Conservation (phyloP, 2,888 invertebrate species). For the Eustalomyia histrio region DNA sequence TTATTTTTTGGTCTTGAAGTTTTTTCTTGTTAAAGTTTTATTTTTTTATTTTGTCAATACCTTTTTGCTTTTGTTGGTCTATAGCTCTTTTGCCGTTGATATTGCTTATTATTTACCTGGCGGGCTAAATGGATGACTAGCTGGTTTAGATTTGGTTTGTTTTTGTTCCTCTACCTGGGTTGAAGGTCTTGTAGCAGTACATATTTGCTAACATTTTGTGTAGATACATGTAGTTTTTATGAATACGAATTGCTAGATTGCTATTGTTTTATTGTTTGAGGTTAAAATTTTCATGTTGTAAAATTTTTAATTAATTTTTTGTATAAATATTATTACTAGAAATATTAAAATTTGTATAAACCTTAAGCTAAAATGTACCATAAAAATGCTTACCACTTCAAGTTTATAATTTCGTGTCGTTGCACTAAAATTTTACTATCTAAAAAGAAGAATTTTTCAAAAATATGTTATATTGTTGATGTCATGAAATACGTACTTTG, state of each 20-base stretch:
- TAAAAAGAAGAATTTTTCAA: not conserved
- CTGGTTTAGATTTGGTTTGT: slow-evolving; percentile 36
- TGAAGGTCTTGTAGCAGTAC: slow-evolving; percentile 53
- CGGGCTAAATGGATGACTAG: slow-evolving; percentile 31
- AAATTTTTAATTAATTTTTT: slow-evolving; percentile 48
- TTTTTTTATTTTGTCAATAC: slow-evolving; percentile 29
- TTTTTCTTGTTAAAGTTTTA: not conserved
- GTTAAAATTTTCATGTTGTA: slow-evolving; percentile 53
- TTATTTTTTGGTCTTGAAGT: slow-evolving; percentile 43
- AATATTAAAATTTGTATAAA: not conserved
- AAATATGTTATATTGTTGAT: too few species aligned
- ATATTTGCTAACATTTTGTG: slow-evolving; percentile 24
- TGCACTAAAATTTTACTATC: not conserved
- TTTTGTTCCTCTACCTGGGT: slow-evolving; percentile 37
- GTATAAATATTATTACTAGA: slow-evolving; percentile 1
- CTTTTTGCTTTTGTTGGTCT: slow-evolving; percentile 28
- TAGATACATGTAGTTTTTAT: slow-evolving; percentile 5
- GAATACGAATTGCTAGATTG: not conserved
- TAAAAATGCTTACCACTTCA: not conserved
- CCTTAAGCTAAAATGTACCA: not conserved
- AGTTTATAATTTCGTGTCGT: not conserved
- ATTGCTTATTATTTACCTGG: slow-evolving; percentile 18
- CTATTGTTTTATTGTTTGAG: slow-evolving; percentile 52
- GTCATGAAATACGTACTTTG: too few species aligned
- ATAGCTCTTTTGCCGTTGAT: slow-evolving; percentile 30